Conservation (phyloP, 2,888 invertebrate species). For the Spisula solida region DNA sequence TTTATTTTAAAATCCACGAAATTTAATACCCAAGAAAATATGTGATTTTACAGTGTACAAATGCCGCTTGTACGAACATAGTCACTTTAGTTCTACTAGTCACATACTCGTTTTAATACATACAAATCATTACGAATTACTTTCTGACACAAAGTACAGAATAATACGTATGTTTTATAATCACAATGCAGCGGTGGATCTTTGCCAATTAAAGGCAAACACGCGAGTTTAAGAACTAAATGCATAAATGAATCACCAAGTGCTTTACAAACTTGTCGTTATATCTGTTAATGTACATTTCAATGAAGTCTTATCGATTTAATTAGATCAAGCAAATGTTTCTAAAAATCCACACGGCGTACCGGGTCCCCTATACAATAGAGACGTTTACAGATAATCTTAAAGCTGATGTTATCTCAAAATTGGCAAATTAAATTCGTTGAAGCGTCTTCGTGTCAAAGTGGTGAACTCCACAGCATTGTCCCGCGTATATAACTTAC, state of each 20-base stretch:
- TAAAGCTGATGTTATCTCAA: not conserved
- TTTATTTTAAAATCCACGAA: no score
- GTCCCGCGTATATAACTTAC: not conserved
- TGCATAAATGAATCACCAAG: not conserved
- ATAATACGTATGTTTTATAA: not conserved
- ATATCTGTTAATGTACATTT: conserved; percentile 8
- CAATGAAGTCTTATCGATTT: conserved; percentile 38
- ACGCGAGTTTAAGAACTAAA: not conserved
- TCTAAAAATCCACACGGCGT: not conserved
- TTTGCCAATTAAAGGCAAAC: conserved; percentile 9
- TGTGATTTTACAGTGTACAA: no score
- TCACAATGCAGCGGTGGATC: not conserved
- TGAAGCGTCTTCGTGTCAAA: conserved; percentile 22
- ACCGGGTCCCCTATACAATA: conserved; percentile 37
- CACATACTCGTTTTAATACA: not conserved
- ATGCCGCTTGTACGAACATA: no score
- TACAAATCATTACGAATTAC: not conserved
- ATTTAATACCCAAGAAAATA: no score
- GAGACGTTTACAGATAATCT: conserved; percentile 32
- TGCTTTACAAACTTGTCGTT: not conserved
- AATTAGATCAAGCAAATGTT: conserved; percentile 40
- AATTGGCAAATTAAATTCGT: conserved; percentile 45
- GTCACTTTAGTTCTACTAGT: no score
- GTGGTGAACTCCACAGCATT: not conserved
- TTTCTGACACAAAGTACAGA: not conserved